Evolutionary conservation across 1,140 invertebrate species (phyloP).

Genomic region (Microplitis demolitor): DNA sequence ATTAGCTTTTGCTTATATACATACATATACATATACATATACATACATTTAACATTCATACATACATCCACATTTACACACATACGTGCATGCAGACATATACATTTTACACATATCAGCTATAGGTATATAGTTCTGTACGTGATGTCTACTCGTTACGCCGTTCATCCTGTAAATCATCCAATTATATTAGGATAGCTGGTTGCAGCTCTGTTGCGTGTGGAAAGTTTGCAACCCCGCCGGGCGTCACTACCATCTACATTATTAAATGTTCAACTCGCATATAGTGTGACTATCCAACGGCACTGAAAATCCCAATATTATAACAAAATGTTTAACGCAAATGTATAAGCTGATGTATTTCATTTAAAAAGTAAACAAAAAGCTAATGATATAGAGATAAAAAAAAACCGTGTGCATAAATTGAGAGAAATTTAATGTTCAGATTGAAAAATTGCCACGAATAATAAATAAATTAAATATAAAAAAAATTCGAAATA

Average conservation of each 20-base stretch:
- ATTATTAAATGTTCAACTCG: conserved; percentile 12
- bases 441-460: too few relatives aligned
- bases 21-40: too few relatives aligned
- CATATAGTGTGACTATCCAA: not conserved
- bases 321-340: not conserved
- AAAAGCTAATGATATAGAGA: too few relatives aligned
- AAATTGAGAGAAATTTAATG: too few relatives aligned
- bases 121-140: not conserved
- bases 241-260: conserved; percentile 3
- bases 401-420: too few relatives aligned
- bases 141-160: conserved; percentile 3
- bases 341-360: not conserved
- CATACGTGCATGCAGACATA: not conserved
- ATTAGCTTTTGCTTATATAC: conserved; percentile 2
- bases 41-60: too few relatives aligned
- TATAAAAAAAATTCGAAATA: not conserved
- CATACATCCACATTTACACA: not conserved
- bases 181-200: conserved; percentile 28
- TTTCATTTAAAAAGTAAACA: not conserved
- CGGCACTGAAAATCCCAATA: conserved; percentile 1
- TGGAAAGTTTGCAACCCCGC: not conserved
- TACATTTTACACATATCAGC: not conserved
- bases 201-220: conserved; percentile 14
- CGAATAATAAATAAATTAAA: not conserved
- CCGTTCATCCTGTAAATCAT: conserved; percentile 33